These are phyloP conservation scores for Drosophila suboccidentalis DNA, from an alignment of 2,888 invertebrate species.

Conservation along the genomic window DNA sequence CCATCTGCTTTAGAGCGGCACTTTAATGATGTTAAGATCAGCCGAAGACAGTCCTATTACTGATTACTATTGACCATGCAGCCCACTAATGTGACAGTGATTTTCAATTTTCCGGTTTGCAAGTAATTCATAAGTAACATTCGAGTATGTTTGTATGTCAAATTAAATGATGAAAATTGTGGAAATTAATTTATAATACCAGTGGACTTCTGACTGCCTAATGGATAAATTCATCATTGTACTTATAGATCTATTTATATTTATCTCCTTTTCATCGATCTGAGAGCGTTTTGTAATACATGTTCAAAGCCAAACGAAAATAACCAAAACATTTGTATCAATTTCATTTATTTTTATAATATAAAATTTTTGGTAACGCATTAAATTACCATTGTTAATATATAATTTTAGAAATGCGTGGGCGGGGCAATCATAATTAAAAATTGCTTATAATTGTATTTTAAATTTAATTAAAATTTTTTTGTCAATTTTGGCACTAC, in stretches of 20 bases:
- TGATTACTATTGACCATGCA: background rate
- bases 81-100: conserved; percentile 1
- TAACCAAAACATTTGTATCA: background rate
- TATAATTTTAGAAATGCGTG: too few species aligned
- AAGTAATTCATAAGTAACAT: background rate
- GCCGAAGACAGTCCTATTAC: conserved; percentile 21
- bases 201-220: background rate
- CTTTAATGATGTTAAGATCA: background rate
- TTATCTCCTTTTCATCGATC: background rate
- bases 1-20: background rate
- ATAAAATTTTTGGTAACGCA: background rate
- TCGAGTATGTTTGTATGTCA: conserved; percentile 1
- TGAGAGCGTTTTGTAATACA: background rate
- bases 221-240: background rate
- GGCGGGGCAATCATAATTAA: too few species aligned
- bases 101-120: background rate
- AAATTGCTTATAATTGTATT: too few species aligned
- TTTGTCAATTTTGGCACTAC: too few species aligned
- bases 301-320: background rate
- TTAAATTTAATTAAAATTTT: too few species aligned
- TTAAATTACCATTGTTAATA: background rate
- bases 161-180: background rate
- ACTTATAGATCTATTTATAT: background rate
- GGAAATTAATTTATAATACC: background rate
- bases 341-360: background rate